Evolutionary conservation across 1,140 invertebrate species (phyloP), one percentile per base, ranked within the genome.

Genomic region (Sweltsa coloradensis): DNA sequence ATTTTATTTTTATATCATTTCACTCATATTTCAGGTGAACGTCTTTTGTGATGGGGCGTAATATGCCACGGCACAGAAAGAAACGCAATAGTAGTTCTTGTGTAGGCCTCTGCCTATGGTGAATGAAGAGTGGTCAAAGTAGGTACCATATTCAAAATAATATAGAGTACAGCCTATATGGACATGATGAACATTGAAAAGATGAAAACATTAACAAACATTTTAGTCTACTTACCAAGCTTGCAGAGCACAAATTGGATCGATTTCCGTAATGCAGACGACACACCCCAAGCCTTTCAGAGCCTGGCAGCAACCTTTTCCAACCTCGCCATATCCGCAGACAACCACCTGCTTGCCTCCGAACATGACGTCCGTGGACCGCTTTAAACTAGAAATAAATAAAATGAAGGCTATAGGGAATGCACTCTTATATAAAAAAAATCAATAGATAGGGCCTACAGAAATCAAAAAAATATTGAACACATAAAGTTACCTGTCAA

Each of bases 341-440:
- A 98, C 83, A 0, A 95, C 81, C 1, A 95, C 87, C 68, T 96
- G 92, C 64, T 97, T 97, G 0, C 94, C 95, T 25, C 92, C 94
- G 66, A 97, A 95, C 94, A 98, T 97, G 2, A 97, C 79, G 63
- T 98, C 94, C 13, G 93, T 97, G 9, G 91, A 92, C 50, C 93
- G 75, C 67, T 97, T 97, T 42, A 98, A 73, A 58, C 88, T 91
- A 65, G 23, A 63, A 66, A 55, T 44, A 58, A 46, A 56, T 58
- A 49, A 45, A 47, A 58, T 57, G 14, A 16, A 45, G 7, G 34
- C 13, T 26, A 43, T 9, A 19, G 6, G 5, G 34, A 6, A 11
- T 13, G 7, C 34, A 36, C 34, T 11, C 21, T 6, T 6, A 23
- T 41, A 9, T 45, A 6, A 27, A 13, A 53, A 50, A 41, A 43